Evolutionary conservation across 2,888 invertebrate species (phyloP).

Genomic region (Euphydryas editha): DNA sequence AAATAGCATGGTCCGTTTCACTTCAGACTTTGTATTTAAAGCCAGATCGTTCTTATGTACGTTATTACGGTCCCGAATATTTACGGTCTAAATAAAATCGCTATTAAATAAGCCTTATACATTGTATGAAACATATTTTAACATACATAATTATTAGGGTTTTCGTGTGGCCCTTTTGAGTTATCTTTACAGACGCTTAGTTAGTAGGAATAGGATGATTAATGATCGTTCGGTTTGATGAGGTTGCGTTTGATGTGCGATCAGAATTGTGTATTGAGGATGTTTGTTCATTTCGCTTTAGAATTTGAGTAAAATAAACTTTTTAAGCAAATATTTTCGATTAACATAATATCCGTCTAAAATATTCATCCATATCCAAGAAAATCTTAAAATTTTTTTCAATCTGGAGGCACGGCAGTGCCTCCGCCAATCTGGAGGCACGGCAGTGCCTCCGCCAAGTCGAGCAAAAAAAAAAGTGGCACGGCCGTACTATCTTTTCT

Average conservation of each 20-base stretch:
- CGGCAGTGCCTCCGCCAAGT: too few species aligned
- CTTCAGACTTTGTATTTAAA: conserved; percentile 36
- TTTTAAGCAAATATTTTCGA: not conserved
- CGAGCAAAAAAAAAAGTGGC: too few species aligned
- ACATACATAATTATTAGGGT: not conserved
- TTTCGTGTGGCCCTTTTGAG: not conserved
- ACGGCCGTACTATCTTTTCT: too few species aligned
- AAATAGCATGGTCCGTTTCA: conserved; percentile 30
- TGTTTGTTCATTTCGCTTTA: not conserved
- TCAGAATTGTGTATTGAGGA: not conserved
- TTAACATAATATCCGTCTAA: not conserved
- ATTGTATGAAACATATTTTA: conserved; percentile 3
- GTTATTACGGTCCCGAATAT: conserved; percentile 38
- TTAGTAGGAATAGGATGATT: conserved; percentile 1
- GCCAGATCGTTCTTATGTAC: conserved; percentile 26
- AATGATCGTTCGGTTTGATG: not conserved
- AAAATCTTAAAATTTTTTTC: too few species aligned
- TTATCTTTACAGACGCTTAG: not conserved
- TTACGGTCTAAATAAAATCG: conserved; percentile 33
- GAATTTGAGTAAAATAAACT: not conserved
- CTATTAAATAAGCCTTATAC: conserved; percentile 13
- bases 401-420: too few species aligned
- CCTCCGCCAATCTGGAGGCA: too few species aligned
- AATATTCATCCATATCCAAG: too few species aligned
- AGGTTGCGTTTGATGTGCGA: not conserved